Evolutionary conservation across 2,797 vertebrate species (phyloP), one percentile per base, ranked within the genome.

Genomic region (Channa striata): DNA sequence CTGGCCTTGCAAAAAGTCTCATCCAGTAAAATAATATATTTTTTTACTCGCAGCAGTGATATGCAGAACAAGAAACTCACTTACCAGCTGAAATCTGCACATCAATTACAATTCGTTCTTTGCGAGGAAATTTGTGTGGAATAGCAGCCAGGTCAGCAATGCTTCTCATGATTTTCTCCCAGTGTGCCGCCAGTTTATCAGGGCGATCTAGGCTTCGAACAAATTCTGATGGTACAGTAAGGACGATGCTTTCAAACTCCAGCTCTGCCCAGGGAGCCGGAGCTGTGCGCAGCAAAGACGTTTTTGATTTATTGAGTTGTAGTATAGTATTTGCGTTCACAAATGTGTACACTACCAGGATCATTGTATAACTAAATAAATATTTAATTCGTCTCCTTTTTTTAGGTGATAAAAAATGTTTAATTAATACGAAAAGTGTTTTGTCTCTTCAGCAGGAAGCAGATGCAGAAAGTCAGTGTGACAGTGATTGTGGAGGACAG

Each of bases 231-330:
- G 94, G 94, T 19, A 97, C 77, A 0, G 95, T 96, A 13, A 97
- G 74, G 80, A 97, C 92, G 80, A 97, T 87, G 82, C 93, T 97
- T 40, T 97, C 95, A 53, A 95, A 93, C 56, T 95, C 96, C 64
- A 98, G 64, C 77, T 98, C 97, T 6, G 96, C 95, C 97, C 97
- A 98, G 14, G 96, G 96, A 10, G 93, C 87, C 0, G 89, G 90
- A 44, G 93, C 93, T n/a, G 87, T 80, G 17, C 89, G 83, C 46
- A 91, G 74, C 42, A 57, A 1, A 0, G 57, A 53, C 91, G 6
- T 6, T 37, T n/a, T n/a, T n/a, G n/a, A n/a, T n/a, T n/a, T n/a
- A n/a, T n/a, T n/a, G n/a, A n/a, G n/a, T n/a, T n/a, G n/a, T n/a
- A n/a, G n/a, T n/a, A n/a, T n/a, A n/a, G n/a, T n/a, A n/a, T n/a